Evolutionary conservation across 2,113 vertebrate species (phyloP).

Genomic region (Pimephales promelas): DNA sequence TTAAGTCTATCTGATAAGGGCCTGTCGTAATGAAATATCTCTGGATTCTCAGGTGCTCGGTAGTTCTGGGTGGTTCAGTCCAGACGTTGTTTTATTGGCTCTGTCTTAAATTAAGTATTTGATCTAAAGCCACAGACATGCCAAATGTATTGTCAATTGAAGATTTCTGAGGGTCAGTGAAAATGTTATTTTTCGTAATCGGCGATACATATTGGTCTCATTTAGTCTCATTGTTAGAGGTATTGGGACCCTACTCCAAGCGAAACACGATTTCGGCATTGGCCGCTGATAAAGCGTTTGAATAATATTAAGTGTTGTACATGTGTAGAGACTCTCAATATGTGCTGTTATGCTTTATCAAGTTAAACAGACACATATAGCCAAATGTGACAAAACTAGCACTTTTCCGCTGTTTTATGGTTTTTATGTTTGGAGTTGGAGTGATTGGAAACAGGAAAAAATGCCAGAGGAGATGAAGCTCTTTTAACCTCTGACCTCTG

Average conservation of each 20-base stretch:
- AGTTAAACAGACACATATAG: neutral
- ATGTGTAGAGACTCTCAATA: neutral
- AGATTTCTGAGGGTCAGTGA: neutral
- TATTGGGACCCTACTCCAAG: too few species aligned
- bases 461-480: conserved; percentile 26
- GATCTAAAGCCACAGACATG: neutral
- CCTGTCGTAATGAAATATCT: conserved; percentile 11
- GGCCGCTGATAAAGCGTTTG: conserved; percentile 3
- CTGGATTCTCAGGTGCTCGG: conserved; percentile 20
- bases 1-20: conserved; percentile 30
- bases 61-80: conserved; percentile 22
- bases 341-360: conserved; percentile 10
- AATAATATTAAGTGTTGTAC: neutral
- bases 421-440: conserved; percentile 19
- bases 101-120: neutral
- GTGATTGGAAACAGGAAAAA: conserved; percentile 41
- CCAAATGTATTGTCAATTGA: neutral
- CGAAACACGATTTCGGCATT: too few species aligned
- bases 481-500: conserved; percentile 45
- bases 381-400: conserved; percentile 18
- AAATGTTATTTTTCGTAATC: neutral
- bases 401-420: conserved; percentile 17
- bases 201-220: neutral
- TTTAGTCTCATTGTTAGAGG: neutral
- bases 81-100: neutral